These are phyloP conservation scores for Stichopus chloronotus DNA, from an alignment of 35 echinoderm and acorn worm species.

Conservation along the genomic window DNA sequence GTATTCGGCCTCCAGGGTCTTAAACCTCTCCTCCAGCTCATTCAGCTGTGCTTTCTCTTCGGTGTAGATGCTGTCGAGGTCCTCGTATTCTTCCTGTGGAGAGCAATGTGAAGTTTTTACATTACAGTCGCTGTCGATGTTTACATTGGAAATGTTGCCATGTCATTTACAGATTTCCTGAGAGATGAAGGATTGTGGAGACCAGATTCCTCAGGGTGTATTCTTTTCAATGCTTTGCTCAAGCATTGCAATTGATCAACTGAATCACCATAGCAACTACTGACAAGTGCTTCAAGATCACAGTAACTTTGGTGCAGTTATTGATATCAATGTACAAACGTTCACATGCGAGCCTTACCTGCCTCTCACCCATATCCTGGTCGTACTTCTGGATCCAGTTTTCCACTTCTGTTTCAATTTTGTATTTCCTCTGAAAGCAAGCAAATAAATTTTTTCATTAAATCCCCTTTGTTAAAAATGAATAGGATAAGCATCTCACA, in stretches of 20 bases:
- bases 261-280: no score
- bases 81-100: conserved; percentile 94
- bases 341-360: conserved; percentile 60
- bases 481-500: neutral
- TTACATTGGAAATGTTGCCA: no score
- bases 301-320: no score
- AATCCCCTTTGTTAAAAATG: neutral
- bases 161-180: no score
- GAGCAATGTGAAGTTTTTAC: neutral
- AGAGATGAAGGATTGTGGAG: no score
- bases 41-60: conserved; percentile 98
- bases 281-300: no score
- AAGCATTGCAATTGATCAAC: no score
- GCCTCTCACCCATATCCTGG: conserved; percentile 97
- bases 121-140: neutral
- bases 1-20: conserved; percentile 90
- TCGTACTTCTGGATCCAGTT: conserved; percentile 99
- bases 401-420: conserved; percentile 99
- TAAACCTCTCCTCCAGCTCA: conserved; percentile 95
- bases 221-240: no score
- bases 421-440: conserved; percentile 91
- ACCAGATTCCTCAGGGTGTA: neutral
- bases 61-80: conserved; percentile 93
- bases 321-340: no score
- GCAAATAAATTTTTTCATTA: neutral